A percentile compares a stretch with the other conserved stretches of the same genome.
These are phyloP conservation scores for Limnephilus lunatus DNA, from an alignment of 2,888 invertebrate species.

Conservation along the genomic window DNA sequence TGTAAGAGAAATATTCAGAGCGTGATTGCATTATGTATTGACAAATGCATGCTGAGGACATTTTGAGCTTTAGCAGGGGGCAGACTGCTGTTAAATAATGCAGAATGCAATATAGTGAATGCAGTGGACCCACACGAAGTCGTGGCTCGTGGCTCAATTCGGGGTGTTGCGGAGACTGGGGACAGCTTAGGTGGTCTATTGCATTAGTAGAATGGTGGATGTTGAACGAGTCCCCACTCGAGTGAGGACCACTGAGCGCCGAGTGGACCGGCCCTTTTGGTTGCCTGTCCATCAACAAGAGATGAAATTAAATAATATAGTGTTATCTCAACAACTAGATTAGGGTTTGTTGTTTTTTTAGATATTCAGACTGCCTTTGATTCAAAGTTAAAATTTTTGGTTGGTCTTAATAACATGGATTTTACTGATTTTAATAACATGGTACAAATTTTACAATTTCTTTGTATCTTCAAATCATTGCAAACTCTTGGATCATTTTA, in stretches of 20 bases:
- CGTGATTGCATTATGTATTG: slow-evolving; percentile 38
- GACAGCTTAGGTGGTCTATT: slow-evolving; percentile 38
- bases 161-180: neutral
- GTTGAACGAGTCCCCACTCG: slow-evolving; percentile 26
- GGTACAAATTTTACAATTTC: too few species aligned
- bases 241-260: slow-evolving; percentile 2
- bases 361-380: neutral
- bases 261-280: slow-evolving; percentile 16
- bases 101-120: slow-evolving; percentile 24
- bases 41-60: slow-evolving; percentile 40
- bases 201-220: neutral
- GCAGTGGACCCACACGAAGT: slow-evolving; percentile 25
- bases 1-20: slow-evolving; percentile 12
- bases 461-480: too few species aligned
- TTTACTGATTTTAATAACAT: too few species aligned
- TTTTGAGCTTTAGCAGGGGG: neutral
- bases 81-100: slow-evolving; percentile 39
- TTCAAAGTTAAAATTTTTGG: neutral
- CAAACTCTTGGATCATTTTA: too few species aligned
- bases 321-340: neutral
- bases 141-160: slow-evolving; percentile 4
- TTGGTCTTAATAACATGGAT: too few species aligned
- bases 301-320: neutral
- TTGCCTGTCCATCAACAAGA: slow-evolving; percentile 6
- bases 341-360: neutral